Evolutionary conservation across 2,113 vertebrate species (phyloP).

Genomic region (Seriola aureovittata): DNA sequence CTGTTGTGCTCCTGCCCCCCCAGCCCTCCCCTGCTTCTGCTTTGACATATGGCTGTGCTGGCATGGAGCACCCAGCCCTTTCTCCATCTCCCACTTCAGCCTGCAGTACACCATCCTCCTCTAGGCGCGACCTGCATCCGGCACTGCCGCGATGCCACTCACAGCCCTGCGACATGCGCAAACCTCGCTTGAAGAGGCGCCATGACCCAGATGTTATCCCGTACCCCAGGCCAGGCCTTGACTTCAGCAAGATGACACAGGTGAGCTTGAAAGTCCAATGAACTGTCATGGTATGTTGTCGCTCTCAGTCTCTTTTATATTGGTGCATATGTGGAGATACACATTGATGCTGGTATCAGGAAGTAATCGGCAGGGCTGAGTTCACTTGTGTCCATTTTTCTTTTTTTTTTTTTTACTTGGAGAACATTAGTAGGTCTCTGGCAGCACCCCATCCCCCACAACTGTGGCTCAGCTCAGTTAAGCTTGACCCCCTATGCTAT

Average conservation of each 20-base stretch:
- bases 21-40: constrained; percentile 64
- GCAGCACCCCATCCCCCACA: background rate
- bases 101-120: constrained; percentile 86
- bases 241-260: constrained; percentile 90
- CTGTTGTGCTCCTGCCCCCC: constrained; percentile 83
- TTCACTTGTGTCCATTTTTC: background rate
- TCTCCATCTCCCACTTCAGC: constrained; percentile 86
- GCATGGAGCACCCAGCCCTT: constrained; percentile 81
- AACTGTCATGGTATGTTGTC: background rate
- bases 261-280: constrained; percentile 56
- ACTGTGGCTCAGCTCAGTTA: background rate
- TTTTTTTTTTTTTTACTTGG: background rate
- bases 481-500: background rate
- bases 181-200: constrained; percentile 88
- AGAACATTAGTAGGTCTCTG: background rate
- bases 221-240: constrained; percentile 84
- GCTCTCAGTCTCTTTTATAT: background rate
- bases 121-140: constrained; percentile 77
- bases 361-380: background rate
- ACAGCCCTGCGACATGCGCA: constrained; percentile 90
- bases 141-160: constrained; percentile 89
- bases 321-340: background rate
- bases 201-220: constrained; percentile 87
- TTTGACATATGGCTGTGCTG: constrained; percentile 69
- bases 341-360: background rate